These are phyloP conservation scores for Hypercompe scribonia DNA, from an alignment of 2,888 invertebrate species.

Conservation along the genomic window DNA sequence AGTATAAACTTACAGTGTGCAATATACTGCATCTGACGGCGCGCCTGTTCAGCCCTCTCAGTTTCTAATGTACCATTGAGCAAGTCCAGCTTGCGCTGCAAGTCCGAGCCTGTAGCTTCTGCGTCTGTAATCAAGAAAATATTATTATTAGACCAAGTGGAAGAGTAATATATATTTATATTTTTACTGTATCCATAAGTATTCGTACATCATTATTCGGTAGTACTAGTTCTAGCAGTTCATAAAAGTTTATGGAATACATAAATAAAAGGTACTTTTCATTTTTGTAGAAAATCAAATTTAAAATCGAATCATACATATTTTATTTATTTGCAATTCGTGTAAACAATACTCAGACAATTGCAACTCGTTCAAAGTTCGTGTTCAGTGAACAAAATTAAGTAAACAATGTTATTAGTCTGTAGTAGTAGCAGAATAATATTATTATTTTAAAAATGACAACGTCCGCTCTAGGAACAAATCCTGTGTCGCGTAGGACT, in stretches of 20 bases:
- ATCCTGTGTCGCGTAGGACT: too few species aligned
- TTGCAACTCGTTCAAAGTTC: too few species aligned
- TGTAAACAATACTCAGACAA: too few species aligned
- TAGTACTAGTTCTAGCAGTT: too few species aligned
- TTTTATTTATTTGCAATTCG: too few species aligned
- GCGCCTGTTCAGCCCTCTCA: conserved; percentile 92
- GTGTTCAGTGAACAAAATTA: neutral
- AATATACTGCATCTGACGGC: conserved; percentile 92
- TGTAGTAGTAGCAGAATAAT: neutral
- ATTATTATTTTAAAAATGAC: too few species aligned
- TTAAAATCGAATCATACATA: too few species aligned
- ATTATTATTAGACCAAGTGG: neutral
- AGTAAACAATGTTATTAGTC: neutral
- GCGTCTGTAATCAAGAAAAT: conserved; percentile 88
- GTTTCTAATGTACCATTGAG: conserved; percentile 96
- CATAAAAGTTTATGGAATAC: too few species aligned
- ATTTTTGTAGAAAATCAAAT: too few species aligned
- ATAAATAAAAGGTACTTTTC: too few species aligned
- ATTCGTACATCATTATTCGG: too few species aligned
- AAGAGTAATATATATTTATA: neutral
- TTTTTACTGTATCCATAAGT: neutral
- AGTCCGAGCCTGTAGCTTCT: conserved; percentile 94
- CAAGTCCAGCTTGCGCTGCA: conserved; percentile 96
- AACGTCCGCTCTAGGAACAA: too few species aligned
- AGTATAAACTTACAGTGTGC: conserved; percentile 91